Evolutionary conservation across 1,140 invertebrate species (phyloP).

Genomic region (Lasaia peninsularis): DNA sequence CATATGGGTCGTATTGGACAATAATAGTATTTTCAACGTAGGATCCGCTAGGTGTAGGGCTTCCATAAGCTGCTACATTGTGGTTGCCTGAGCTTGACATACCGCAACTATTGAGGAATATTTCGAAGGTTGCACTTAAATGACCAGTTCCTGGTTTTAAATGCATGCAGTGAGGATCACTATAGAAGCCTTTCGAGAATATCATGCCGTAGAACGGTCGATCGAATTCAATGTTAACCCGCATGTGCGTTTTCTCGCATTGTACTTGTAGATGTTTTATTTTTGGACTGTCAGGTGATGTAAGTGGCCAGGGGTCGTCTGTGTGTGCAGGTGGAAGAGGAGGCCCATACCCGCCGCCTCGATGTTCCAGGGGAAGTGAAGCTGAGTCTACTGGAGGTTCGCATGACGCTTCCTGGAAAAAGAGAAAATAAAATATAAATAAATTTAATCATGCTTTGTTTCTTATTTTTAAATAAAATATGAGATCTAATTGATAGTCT

Average conservation of each 20-base stretch:
- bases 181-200: slow-evolving; percentile 95
- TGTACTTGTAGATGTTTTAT: slow-evolving; percentile 95
- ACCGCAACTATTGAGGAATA: slow-evolving; percentile 93
- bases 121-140: slow-evolving; percentile 93
- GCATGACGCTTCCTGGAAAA: slow-evolving; percentile 83
- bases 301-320: slow-evolving; percentile 90
- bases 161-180: slow-evolving; percentile 93
- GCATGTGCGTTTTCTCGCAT: slow-evolving; percentile 97
- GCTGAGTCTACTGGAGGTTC: slow-evolving; percentile 88
- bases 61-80: slow-evolving; percentile 87
- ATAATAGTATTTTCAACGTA: slow-evolving; percentile 97
- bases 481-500: too few species aligned
- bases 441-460: not conserved
- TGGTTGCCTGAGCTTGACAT: slow-evolving; percentile 93
- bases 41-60: slow-evolving; percentile 91
- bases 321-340: slow-evolving; percentile 79
- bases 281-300: slow-evolving; percentile 91
- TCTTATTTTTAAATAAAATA: too few species aligned
- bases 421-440: slow-evolving; percentile 26
- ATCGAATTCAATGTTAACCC: slow-evolving; percentile 96
- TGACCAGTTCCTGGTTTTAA: slow-evolving; percentile 93
- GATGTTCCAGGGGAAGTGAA: slow-evolving; percentile 87
- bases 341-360: slow-evolving; percentile 82
- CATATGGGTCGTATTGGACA: slow-evolving; percentile 95
- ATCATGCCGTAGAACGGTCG: slow-evolving; percentile 97